phyloP scores from a whole-genome alignment of 2,113 vertebrate species.

The Rhabdomys dilectus region DNA sequence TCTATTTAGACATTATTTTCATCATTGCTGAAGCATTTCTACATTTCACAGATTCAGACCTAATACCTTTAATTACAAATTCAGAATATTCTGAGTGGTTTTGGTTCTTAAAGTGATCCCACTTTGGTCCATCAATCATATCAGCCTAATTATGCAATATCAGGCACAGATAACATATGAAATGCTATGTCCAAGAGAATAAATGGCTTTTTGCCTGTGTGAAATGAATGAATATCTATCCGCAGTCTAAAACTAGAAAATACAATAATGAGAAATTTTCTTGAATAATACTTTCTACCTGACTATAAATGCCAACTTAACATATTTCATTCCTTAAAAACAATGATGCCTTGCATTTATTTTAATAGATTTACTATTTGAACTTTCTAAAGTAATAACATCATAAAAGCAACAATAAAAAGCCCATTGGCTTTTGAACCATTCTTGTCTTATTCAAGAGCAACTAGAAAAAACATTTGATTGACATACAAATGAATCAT shows the following conservation, averaged over 20 bases:
- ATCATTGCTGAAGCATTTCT: conserved; percentile 33
- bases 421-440: neutral
- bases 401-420: neutral
- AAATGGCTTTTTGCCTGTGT: neutral
- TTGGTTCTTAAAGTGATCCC: neutral
- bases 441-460: neutral
- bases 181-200: neutral
- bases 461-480: neutral
- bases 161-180: neutral
- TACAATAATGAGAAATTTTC: neutral
- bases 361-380: neutral
- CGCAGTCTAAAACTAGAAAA: neutral
- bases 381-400: neutral
- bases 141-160: neutral
- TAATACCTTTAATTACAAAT: neutral
- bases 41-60: neutral
- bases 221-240: neutral
- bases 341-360: neutral
- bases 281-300: conserved; percentile 26
- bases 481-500: neutral
- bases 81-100: neutral
- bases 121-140: neutral
- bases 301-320: neutral
- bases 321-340: neutral
- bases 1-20: conserved; percentile 17